Conservation (phyloP, 2,113 vertebrate species). For the Cochlearius cochlearius region DNA sequence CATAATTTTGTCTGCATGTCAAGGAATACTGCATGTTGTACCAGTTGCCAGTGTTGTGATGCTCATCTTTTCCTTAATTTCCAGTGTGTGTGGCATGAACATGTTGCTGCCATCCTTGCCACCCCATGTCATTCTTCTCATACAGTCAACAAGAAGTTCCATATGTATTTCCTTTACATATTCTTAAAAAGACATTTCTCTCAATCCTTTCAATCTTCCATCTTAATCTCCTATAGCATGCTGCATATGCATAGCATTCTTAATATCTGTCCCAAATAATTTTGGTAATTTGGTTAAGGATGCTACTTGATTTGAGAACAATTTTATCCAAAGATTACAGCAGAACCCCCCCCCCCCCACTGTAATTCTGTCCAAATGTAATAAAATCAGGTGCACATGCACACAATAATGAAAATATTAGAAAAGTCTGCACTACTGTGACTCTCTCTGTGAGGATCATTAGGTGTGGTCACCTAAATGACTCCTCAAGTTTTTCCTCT, state of each 20-base stretch:
- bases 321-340: background rate
- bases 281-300: background rate
- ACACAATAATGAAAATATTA: background rate
- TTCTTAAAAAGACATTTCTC: background rate
- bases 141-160: background rate
- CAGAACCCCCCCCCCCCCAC: too few species aligned
- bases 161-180: background rate
- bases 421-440: background rate
- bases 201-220: background rate
- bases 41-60: background rate
- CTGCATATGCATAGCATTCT: background rate
- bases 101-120: background rate
- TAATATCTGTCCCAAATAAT: background rate
- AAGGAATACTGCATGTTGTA: background rate
- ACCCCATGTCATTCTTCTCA: background rate
- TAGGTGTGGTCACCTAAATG: background rate
- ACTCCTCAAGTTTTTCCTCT: background rate
- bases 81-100: background rate
- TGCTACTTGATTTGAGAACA: background rate
- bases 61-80: background rate
- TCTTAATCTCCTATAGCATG: background rate
- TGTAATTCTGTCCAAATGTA: background rate
- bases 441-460: background rate
- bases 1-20: background rate
- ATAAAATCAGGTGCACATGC: background rate